These are phyloP conservation scores for Mongoloraphidia duomilia DNA, from an alignment of 2,888 invertebrate genomes.

Conservation along the genomic window DNA sequence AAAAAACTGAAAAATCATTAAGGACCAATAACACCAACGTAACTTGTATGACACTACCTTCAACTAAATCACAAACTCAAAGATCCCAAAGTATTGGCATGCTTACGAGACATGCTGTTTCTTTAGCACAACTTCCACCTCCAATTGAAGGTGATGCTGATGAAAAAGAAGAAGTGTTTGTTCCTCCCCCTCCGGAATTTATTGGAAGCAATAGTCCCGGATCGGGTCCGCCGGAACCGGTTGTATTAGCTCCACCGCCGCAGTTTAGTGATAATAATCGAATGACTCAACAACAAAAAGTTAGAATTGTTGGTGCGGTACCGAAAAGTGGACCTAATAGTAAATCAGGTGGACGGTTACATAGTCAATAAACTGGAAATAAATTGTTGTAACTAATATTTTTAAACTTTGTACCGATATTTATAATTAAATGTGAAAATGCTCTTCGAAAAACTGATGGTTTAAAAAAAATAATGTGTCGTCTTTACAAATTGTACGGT, in stretches of 20 bases:
- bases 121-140: slow-evolving; percentile 66
- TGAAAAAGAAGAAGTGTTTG: slow-evolving; percentile 44
- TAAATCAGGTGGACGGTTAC: slow-evolving; percentile 33
- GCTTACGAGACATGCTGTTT: slow-evolving; percentile 53
- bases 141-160: slow-evolving; percentile 61
- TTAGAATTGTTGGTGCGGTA: slow-evolving; percentile 70
- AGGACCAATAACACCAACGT: slow-evolving; percentile 9
- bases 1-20: slow-evolving; percentile 10
- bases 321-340: slow-evolving; percentile 41
- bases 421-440: too few species aligned
- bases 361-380: slow-evolving; percentile 25
- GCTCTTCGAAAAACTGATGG: too few species aligned
- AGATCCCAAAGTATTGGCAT: slow-evolving; percentile 10
- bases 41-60: slow-evolving; percentile 18
- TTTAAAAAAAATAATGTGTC: too few species aligned
- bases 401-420: neutral
- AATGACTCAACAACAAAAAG: slow-evolving; percentile 37
- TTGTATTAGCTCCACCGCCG: slow-evolving; percentile 72
- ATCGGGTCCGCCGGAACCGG: slow-evolving; percentile 33
- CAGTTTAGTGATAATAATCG: slow-evolving; percentile 69
- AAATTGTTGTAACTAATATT: neutral
- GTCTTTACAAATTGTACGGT: too few species aligned
- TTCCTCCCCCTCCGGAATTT: slow-evolving; percentile 46
- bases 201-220: slow-evolving; percentile 28
- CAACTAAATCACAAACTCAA: slow-evolving; percentile 15